Evolutionary conservation across 2,888 invertebrate species (phyloP).

Genomic region (Microplitis deprimator): DNA sequence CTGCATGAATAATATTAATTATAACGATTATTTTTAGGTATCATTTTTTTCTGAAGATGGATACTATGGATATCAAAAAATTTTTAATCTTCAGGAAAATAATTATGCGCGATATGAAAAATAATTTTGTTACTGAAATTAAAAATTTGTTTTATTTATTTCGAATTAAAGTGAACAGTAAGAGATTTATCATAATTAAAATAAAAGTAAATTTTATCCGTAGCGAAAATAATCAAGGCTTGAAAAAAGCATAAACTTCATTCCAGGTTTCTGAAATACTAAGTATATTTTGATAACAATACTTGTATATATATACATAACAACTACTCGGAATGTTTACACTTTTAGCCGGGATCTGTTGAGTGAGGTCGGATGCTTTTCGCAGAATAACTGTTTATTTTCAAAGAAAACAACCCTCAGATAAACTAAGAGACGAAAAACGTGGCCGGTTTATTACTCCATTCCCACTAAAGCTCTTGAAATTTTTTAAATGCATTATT

Average conservation of each 20-base stretch:
- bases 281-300: not conserved
- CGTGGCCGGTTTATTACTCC: not conserved
- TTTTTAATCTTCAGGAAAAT: no score
- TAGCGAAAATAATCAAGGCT: no score
- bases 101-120: no score
- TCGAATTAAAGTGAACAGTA: no score
- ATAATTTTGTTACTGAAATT: no score
- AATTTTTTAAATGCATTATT: not conserved
- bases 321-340: not conserved
- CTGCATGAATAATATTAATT: not conserved
- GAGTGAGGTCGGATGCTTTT: not conserved
- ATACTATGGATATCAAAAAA: not conserved
- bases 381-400: not conserved
- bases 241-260: not conserved
- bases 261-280: not conserved
- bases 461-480: not conserved
- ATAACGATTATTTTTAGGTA: not conserved
- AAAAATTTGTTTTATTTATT: no score
- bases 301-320: not conserved
- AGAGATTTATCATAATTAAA: no score
- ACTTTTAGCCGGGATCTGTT: not conserved
- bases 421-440: no score
- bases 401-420: not conserved
- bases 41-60: no score
- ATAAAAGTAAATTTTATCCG: no score